Base-by-base conservation (phyloP, 2,888 invertebrate genomes). In the Mystacides longicornis region DNA sequence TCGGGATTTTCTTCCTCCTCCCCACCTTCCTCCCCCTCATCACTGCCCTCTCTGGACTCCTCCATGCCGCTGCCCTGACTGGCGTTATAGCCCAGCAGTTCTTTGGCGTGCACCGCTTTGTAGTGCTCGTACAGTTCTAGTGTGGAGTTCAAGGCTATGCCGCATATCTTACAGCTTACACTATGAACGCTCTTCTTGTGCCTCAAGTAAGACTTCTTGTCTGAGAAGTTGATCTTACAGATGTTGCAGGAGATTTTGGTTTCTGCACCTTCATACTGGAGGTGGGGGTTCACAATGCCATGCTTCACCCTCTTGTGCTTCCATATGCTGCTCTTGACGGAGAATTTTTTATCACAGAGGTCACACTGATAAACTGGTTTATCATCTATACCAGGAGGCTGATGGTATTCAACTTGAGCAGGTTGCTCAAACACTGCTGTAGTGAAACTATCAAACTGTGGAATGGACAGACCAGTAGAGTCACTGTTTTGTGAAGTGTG, bases 81-180 rank as follows among this genome's bases (percentile, higher is more conserved):
- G 20, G 73, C 72, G 57, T 77, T 75, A 60, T 74, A 76, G 1
- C 77, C 77, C 61, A 75, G 54, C 62, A 80, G 62, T 68, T 81
- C 68, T 65, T 78, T 65, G 66, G 80, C 68, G 70, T 81, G 73
- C 70, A 85, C 73, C 66, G 82, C 67, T 75, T 82, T 69, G 69
- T 76, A 69, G 79, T 85, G 70, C 71, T 84, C 77, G 51, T 81
- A 81, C 23, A 86, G 67, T 11, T 85, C 83, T 18, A 78, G 71
- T 20, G 81, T 81, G 14, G 84, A 83, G 57, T 75, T 78, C 50
- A 85, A 79, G 0, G 77, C 73, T 60, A 83, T 81, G 1, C 81
- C 81, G 62, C 86, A 86, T 51, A 83, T 76, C 62, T 80, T 80
- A 63, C 86, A 86, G 31, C 74, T 67, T 4, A 74, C 72, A 63